Conservation (phyloP, 2,888 invertebrate genomes). For the Eremobia ochroleuca region DNA sequence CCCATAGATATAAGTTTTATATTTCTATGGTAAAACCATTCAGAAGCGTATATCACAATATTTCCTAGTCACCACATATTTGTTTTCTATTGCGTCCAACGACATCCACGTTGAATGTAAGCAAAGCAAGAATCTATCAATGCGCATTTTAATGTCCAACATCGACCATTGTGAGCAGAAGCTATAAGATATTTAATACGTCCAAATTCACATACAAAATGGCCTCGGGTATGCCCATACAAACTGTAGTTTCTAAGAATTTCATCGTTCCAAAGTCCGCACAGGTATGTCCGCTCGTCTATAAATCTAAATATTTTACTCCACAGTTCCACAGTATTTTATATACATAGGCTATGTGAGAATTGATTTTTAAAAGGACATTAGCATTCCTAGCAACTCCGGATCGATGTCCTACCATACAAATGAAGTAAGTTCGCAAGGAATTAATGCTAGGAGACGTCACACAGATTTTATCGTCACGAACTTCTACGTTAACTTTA, state of each 20-base stretch:
- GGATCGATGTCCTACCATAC: constrained; percentile 61
- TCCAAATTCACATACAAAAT: constrained; percentile 50
- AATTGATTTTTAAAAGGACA: constrained; percentile 67
- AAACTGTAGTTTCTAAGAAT: constrained; percentile 51
- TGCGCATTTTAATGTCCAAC: constrained; percentile 50
- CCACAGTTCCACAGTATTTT: constrained; percentile 23
- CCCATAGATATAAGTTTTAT: no score
- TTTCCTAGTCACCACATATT: neutral
- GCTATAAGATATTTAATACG: constrained; percentile 53
- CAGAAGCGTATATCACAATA: constrained; percentile 5
- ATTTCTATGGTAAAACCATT: neutral
- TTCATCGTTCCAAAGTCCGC: constrained; percentile 33
- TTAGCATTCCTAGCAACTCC: constrained; percentile 62
- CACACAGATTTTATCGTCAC: constrained; percentile 48
- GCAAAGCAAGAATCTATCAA: constrained; percentile 59
- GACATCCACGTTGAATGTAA: no score
- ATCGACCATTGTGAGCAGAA: constrained; percentile 39
- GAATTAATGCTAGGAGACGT: constrained; percentile 39
- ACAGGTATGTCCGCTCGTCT: constrained; percentile 47
- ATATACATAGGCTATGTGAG: constrained; percentile 56
- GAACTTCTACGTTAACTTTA: constrained; percentile 30
- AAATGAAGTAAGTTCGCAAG: constrained; percentile 54
- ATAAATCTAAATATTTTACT: constrained; percentile 54
- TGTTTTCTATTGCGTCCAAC: neutral
- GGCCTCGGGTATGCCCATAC: constrained; percentile 23